These are phyloP conservation scores for Pangasius djambal DNA, from an alignment of 2,797 vertebrate genomes.

Conservation along the genomic window DNA sequence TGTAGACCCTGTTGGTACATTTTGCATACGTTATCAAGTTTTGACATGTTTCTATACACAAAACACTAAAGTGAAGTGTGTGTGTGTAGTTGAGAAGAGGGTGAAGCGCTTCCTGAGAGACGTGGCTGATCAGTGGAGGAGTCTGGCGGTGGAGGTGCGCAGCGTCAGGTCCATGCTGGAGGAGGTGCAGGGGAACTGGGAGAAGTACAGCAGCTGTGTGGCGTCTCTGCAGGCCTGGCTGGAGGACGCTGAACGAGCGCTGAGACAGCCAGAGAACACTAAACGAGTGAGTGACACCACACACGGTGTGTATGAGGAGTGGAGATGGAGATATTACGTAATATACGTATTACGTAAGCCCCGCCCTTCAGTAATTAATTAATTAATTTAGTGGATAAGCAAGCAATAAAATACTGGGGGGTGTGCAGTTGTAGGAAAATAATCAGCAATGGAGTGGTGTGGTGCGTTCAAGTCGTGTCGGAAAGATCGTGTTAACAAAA, in stretches of 20 bases:
- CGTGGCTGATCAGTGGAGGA: constrained; percentile 90
- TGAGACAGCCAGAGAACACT: constrained; percentile 87
- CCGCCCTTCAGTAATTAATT: too few relatives aligned
- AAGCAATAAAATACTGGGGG: too few relatives aligned
- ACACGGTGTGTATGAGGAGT: neutral
- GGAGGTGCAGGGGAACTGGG: constrained; percentile 95
- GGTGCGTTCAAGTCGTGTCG: too few relatives aligned
- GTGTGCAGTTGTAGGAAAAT: too few relatives aligned
- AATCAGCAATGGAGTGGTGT: too few relatives aligned
- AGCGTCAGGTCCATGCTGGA: constrained; percentile 97
- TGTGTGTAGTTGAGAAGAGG: constrained; percentile 84
- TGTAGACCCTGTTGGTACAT: neutral
- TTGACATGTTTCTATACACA: neutral
- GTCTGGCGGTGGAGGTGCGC: constrained; percentile 91
- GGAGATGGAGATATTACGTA: neutral
- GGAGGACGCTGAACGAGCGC: constrained; percentile 92
- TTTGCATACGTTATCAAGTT: neutral
- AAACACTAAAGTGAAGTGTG: neutral
- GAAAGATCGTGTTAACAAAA: too few relatives aligned
- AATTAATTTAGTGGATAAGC: too few relatives aligned
- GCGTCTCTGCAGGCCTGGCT: constrained; percentile 92
- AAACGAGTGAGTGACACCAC: constrained; percentile 84
- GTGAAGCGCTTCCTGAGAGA: constrained; percentile 91
- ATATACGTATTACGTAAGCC: neutral
- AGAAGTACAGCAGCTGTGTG: constrained; percentile 89